Base-by-base conservation (phyloP, 1,140 invertebrate genomes). In the Hesperophylax magnus region DNA sequence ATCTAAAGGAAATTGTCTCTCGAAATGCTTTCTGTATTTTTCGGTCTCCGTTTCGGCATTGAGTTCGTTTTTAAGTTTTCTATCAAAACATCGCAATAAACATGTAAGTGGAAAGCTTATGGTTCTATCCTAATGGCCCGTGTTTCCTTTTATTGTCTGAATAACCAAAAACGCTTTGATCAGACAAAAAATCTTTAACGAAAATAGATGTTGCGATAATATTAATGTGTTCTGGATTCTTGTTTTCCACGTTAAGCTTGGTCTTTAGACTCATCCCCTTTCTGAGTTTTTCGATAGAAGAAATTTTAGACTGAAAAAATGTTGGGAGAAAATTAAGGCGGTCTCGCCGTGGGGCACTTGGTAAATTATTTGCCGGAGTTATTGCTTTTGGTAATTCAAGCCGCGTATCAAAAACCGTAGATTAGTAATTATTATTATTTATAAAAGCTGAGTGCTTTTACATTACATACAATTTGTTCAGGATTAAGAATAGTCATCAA, bases 401-500 rank as follows among this genome's bases (percentile, higher is more conserved):
- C 67, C 39, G 67, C 67, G 67, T 71, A 52, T 67, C 39, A 71
- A 71, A 71, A 53, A 71, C 39, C 67, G n/a, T 24, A 39, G 31
- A 52, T 71, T 71, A 71, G 67, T 71, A 52, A 71, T 71, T 71
- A 71, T 67, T 67, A 27, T 67, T 67, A 39, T 67, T 67, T 67
- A 67, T 0, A n/a, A 34, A 34, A n/a, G 22, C 31, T 17, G 63
- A 67, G 63, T 67, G 63, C 63, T 67, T 34, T 67, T 61, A 61
- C 17, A 20, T 22, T 24, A 61, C 9, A 22, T 14, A 61, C n/a
- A 58, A 20, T 61, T 3, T 22, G 24, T 18, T 47, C 11, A 14
- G 0, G 39, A 47, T 9, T 47, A 11, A 47, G 11, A 47, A 47
- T 47, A 47, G 9, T 47, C 39, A 47, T 47, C 39, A 47, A 47